phyloP scores from a whole-genome alignment of 2,888 invertebrate species.

The Dicyrtomina minuta region DNA sequence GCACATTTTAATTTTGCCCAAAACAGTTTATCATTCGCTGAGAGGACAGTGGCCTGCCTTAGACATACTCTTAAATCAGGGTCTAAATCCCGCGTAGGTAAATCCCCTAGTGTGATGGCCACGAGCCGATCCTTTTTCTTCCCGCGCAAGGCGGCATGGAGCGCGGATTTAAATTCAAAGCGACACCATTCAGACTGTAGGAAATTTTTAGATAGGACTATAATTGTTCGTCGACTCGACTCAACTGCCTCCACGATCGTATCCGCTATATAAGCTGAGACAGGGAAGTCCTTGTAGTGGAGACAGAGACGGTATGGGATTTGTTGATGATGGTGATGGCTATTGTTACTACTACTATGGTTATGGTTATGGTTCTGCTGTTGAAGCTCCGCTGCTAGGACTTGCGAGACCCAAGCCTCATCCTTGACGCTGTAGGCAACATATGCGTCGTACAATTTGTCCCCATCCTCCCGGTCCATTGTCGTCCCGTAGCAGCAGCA shows the following conservation, averaged over 20 bases:
- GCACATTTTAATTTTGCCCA: conserved; percentile 94
- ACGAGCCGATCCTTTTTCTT: conserved; percentile 70
- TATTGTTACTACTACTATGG: conserved; percentile 59
- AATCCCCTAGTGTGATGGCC: conserved; percentile 84
- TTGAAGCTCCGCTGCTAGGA: conserved; percentile 83
- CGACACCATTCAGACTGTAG: conserved; percentile 93
- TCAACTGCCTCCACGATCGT: conserved; percentile 91
- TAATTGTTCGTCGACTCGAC: conserved; percentile 82
- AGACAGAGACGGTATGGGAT: conserved; percentile 75
- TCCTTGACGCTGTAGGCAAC: conserved; percentile 92
- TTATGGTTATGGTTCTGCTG: conserved; percentile 70
- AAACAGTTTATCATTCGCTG: conserved; percentile 92
- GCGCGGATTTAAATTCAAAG: conserved; percentile 90
- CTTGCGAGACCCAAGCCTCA: conserved; percentile 85
- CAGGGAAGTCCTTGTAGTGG: conserved; percentile 87
- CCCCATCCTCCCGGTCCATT: conserved; percentile 58
- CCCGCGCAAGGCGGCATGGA: conserved; percentile 65
- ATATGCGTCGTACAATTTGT: conserved; percentile 87
- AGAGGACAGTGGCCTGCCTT: conserved; percentile 84
- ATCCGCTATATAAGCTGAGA: conserved; percentile 84
- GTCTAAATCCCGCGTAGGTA: conserved; percentile 85
- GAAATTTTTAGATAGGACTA: conserved; percentile 89
- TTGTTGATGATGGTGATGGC: conserved; percentile 63
- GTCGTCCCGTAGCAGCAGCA: conserved; percentile 67
- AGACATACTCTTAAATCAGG: conserved; percentile 85